These are phyloP conservation scores for Amniataba percoides DNA, from an alignment of 2,797 vertebrate species.

Conservation along the genomic window DNA sequence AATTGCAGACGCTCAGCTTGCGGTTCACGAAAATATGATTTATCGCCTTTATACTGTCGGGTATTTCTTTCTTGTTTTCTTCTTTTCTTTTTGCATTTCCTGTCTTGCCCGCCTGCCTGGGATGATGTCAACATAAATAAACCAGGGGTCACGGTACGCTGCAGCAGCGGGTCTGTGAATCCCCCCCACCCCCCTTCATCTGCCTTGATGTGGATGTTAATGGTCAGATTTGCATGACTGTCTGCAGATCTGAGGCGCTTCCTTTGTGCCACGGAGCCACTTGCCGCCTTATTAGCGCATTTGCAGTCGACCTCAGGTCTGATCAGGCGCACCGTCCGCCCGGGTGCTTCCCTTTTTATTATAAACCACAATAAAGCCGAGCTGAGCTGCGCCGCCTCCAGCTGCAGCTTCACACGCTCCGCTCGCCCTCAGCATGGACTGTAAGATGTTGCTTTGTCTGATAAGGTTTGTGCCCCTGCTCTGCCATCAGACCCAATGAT, in stretches of 20 bases:
- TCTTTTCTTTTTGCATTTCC: neutral
- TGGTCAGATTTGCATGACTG: constrained; percentile 11
- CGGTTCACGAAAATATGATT: neutral
- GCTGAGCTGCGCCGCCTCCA: constrained; percentile 33
- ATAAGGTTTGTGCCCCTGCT: neutral
- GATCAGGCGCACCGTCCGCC: constrained; percentile 13
- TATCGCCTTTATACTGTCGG: neutral
- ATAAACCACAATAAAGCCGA: constrained; percentile 40
- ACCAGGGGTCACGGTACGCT: constrained; percentile 6
- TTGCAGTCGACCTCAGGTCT: neutral
- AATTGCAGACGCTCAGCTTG: too few species aligned
- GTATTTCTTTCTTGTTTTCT: neutral
- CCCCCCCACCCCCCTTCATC: constrained; percentile 16
- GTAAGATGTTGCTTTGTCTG: neutral
- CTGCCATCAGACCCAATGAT: constrained; percentile 7
- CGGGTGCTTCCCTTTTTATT: constrained; percentile 26
- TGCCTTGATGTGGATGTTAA: constrained; percentile 8
- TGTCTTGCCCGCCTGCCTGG: too few species aligned
- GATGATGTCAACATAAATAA: neutral
- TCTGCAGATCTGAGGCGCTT: neutral
- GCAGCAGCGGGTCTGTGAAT: constrained; percentile 6
- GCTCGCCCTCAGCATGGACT: neutral
- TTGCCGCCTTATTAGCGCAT: neutral
- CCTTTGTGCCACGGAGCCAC: neutral
- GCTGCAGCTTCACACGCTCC: neutral